Conservation (phyloP, 2,797 vertebrate genomes). For the Dromococcyx pavoninus region DNA sequence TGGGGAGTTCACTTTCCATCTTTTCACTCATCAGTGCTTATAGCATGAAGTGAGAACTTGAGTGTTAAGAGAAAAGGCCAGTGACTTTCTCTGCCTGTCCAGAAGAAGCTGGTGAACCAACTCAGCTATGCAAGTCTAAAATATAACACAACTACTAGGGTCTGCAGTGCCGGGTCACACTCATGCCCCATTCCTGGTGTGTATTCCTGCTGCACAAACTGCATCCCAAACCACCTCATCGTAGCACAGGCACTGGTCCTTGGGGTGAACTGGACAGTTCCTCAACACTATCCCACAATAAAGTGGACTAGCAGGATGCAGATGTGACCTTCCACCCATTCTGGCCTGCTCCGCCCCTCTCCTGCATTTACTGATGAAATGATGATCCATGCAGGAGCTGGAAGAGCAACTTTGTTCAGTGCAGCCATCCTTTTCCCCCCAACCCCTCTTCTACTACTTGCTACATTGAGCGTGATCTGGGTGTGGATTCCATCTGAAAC, state of each 20-base stretch:
- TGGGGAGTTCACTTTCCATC: neutral
- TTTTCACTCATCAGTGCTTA: neutral
- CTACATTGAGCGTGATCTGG: neutral
- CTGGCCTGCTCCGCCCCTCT: neutral
- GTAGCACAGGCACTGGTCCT: neutral
- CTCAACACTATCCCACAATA: neutral
- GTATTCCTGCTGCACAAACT: accelerated
- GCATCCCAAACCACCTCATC: neutral
- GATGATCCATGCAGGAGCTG: neutral
- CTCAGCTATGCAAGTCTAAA: neutral
- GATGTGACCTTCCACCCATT: neutral
- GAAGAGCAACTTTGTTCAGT: neutral
- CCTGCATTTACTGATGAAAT: neutral
- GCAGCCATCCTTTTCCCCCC: neutral
- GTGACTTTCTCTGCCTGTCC: neutral
- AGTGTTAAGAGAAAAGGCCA: neutral
- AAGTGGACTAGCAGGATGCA: neutral
- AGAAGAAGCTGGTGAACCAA: neutral
- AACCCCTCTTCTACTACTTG: accelerated
- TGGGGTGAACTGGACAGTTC: accelerated
- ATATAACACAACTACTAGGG: too few relatives aligned
- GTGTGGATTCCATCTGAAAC: neutral
- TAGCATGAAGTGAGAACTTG: neutral
- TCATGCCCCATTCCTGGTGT: neutral
- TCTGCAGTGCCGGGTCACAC: accelerated